Conservation (phyloP, 2,113 vertebrate genomes). For the Spizaetus ornatus region DNA sequence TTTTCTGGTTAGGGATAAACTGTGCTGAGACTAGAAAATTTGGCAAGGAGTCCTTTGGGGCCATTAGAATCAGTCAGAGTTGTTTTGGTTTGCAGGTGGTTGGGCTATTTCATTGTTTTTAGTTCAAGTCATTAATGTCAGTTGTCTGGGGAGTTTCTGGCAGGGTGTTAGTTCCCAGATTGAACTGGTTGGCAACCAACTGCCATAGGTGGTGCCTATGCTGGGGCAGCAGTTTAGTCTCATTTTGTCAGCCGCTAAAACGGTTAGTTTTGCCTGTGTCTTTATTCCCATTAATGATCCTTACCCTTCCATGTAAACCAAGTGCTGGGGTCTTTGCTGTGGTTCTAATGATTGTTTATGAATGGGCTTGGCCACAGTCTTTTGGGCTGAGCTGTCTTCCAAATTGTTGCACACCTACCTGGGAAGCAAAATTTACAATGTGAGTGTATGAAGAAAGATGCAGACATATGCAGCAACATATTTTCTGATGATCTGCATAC, state of each 20-base stretch:
- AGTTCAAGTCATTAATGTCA: not conserved
- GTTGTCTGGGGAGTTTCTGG: not conserved
- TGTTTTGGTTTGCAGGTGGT: not conserved
- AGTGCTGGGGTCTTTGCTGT: accelerated
- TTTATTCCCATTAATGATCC: not conserved
- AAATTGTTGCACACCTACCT: too few species aligned
- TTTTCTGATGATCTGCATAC: not conserved
- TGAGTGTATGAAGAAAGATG: not conserved
- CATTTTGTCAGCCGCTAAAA: too few species aligned
- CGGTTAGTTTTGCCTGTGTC: not conserved
- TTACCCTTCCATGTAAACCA: accelerated
- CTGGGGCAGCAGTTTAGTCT: not conserved
- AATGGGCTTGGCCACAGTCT: not conserved
- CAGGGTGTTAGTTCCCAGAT: not conserved
- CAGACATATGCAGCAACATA: not conserved
- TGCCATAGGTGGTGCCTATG: not conserved
- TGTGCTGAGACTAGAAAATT: not conserved
- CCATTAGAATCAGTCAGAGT: not conserved
- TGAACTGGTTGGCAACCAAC: not conserved
- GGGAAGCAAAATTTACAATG: not conserved
- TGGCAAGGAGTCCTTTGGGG: not conserved
- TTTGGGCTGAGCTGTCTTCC: not conserved
- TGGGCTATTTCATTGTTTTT: not conserved
- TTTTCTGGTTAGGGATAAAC: not conserved
- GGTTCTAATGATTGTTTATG: not conserved